These are phyloP conservation scores for Caenorhabditis remanei DNA, from an alignment of 1,140 invertebrate species.

Conservation along the genomic window DNA sequence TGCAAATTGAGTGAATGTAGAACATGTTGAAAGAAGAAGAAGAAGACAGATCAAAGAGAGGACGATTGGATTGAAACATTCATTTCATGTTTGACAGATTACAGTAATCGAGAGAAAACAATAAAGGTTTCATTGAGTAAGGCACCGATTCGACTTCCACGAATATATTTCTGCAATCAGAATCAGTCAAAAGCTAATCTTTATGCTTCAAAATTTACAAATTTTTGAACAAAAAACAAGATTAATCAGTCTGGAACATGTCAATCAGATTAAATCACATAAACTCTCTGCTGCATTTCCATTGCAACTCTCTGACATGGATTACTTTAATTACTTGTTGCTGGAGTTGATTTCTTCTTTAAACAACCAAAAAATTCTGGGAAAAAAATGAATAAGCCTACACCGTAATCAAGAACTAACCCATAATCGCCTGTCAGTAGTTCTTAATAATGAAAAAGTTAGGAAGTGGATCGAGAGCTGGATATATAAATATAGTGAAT, in stretches of 20 bases:
- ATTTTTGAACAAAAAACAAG: too few relatives aligned
- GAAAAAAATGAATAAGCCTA: not conserved
- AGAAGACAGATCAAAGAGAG: too few relatives aligned
- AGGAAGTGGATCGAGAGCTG: not conserved
- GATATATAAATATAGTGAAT: not conserved
- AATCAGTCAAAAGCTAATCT: not conserved
- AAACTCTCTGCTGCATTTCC: not conserved
- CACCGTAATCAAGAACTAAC: not conserved
- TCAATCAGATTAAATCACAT: not conserved
- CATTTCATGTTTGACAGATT: too few relatives aligned
- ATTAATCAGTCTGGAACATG: too few relatives aligned
- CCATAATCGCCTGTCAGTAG: not conserved
- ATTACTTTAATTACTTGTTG: not conserved
- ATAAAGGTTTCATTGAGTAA: too few relatives aligned
- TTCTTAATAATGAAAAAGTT: constrained; percentile 17
- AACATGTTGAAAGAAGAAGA: not conserved
- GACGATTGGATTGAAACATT: too few relatives aligned
- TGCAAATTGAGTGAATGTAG: constrained; percentile 35
- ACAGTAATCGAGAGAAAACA: too few relatives aligned
- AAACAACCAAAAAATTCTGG: not conserved
- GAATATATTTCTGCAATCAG: not conserved
- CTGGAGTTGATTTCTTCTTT: not conserved
- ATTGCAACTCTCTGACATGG: not conserved
- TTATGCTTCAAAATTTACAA: too few relatives aligned
- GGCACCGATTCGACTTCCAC: too few relatives aligned